Conservation (phyloP, 2,797 vertebrate genomes). For the Enteromius anoplus region DNA sequence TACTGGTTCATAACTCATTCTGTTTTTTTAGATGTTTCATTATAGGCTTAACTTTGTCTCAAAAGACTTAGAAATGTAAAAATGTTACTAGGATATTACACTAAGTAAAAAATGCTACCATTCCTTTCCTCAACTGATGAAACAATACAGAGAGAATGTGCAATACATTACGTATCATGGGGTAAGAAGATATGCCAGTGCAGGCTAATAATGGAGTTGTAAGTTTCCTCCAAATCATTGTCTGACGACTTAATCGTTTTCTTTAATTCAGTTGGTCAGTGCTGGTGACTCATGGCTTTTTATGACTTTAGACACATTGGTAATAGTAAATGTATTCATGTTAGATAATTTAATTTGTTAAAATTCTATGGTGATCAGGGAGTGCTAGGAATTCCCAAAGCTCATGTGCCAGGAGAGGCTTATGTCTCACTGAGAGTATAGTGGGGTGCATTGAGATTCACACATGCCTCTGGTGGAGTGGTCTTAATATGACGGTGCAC, state of each 20-base stretch:
- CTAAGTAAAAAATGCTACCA: neutral
- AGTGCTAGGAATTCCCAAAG: constrained; percentile 19
- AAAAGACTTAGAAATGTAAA: neutral
- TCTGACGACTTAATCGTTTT: neutral
- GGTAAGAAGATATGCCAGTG: constrained; percentile 7
- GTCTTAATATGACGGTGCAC: constrained; percentile 66
- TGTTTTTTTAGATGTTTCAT: neutral
- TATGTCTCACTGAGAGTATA: constrained; percentile 34
- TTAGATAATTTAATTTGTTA: constrained; percentile 9
- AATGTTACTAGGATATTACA: neutral
- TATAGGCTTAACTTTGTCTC: neutral
- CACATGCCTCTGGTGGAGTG: constrained; percentile 47
- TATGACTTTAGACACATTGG: constrained; percentile 15
- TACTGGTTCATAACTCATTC: neutral
- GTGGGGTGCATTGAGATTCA: constrained; percentile 48
- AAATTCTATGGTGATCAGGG: constrained; percentile 44
- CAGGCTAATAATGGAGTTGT: neutral
- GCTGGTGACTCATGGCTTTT: neutral
- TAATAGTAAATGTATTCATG: constrained; percentile 32
- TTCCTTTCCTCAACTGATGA: constrained; percentile 13
- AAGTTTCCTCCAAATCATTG: neutral
- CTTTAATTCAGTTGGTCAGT: neutral
- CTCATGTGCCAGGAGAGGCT: constrained; percentile 1
- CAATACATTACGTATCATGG: neutral
- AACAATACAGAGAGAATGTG: constrained; percentile 1